Percentiles rank a stretch among this genome's conserved stretches.
phyloP scores from a whole-genome alignment of 1,140 invertebrate genomes.

The Copidosoma floridanum region DNA sequence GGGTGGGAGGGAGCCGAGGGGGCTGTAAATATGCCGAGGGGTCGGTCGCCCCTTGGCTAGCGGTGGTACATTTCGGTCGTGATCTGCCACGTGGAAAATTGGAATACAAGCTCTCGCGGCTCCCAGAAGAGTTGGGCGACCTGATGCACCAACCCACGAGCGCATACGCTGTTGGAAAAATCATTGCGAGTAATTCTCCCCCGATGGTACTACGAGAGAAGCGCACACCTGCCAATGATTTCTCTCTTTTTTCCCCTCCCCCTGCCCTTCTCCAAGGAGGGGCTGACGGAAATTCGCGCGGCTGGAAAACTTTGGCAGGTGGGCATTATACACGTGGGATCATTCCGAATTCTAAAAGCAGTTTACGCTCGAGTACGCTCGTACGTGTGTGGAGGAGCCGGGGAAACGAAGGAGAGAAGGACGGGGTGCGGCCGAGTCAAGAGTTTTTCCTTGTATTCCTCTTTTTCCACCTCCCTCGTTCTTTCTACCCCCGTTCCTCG shows the following conservation, averaged over 20 bases:
- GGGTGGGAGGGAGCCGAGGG: not conserved
- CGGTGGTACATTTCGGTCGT: conserved; percentile 52
- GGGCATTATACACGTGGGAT: too few relatives aligned
- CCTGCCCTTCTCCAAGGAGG: not conserved
- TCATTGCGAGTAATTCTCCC: not conserved
- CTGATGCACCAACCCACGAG: too few relatives aligned
- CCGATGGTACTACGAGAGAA: not conserved
- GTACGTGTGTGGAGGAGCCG: not conserved
- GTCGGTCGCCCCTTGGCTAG: conserved; percentile 1
- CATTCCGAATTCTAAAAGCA: conserved; percentile 12
- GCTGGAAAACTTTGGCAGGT: not conserved
- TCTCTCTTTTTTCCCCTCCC: not conserved
- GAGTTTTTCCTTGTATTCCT: not conserved
- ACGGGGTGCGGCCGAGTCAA: not conserved
- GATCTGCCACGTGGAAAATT: conserved; percentile 26
- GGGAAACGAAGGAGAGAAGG: not conserved
- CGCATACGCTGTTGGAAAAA: too few relatives aligned
- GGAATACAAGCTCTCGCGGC: conserved; percentile 22
- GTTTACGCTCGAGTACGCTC: not conserved
- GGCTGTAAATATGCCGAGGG: conserved; percentile 18
- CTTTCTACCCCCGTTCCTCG: too few relatives aligned
- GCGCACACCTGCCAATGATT: not conserved
- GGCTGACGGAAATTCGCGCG: not conserved
- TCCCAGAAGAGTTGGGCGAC: not conserved
- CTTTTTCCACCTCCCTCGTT: not conserved